Conservation (phyloP, 1,140 invertebrate species). For the Pseudomyrmex flavicornis region DNA sequence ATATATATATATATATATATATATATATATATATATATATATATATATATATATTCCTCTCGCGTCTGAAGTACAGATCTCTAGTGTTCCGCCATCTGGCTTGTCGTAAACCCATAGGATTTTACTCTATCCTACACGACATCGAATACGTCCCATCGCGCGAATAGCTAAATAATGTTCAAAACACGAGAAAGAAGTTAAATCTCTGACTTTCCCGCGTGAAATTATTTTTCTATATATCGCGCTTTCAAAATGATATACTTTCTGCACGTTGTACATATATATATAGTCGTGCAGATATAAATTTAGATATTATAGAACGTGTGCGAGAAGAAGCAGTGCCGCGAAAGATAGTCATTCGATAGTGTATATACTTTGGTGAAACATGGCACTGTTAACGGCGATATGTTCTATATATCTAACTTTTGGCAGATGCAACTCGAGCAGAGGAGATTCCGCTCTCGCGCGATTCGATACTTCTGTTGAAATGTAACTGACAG, state of each 20-base stretch:
- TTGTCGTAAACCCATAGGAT: conserved; percentile 31
- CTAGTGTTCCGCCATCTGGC: conserved; percentile 29
- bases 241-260: not conserved
- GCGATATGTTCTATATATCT: not conserved
- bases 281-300: too few species aligned
- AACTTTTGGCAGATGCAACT: not conserved
- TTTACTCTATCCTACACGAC: conserved; percentile 6
- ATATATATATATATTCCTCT: not conserved
- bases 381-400: not conserved
- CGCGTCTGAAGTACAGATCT: conserved; percentile 9
- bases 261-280: too few species aligned
- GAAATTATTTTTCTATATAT: not conserved
- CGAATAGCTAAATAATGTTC: conserved; percentile 1
- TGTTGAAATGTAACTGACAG: conserved; percentile 26
- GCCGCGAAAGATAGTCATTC: not conserved
- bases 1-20: too few species aligned
- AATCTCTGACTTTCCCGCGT: not conserved
- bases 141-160: not conserved
- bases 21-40: too few species aligned
- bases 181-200: not conserved
- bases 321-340: too few species aligned
- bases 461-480: conserved; percentile 13
- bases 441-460: not conserved
- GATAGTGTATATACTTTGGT: too few species aligned
- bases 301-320: too few species aligned